Base-by-base conservation (phyloP, 2,888 invertebrate genomes). In the Selenia dentaria region DNA sequence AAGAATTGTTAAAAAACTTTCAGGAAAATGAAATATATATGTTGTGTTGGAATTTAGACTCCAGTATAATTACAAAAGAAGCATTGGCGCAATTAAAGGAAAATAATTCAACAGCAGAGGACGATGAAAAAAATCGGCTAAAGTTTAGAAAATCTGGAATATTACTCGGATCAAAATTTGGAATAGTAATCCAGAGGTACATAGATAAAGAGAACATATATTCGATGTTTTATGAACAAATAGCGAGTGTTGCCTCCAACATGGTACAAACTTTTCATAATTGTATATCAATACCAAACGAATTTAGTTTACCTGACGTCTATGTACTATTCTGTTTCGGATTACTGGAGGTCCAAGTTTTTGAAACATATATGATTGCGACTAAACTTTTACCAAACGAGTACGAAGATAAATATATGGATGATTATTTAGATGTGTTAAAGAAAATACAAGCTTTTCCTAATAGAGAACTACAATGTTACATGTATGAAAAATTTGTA, bases 401-500 rank as follows among this genome's bases (percentile, higher is more conserved):
- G 5, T 54, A 36, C 18, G 12, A 43, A 13, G 18, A 48, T 9
- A 25, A n/a, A 10, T 16, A 12, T 24, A 32, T 31, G 6, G 9
- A 36, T 4, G 42, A 36, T 2, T 54, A 49, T 43, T 8, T 46
- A 31, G 20, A 11, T 5, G 28, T 11, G 13, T 6, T 49, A 24
- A 18, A 27, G n/a, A 40, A 25, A 22, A 24, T 54, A 32, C 39
- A 40, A 35, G 5, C 9, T 2, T 42, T 25, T 6, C 11, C 40
- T 18, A 34, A 49, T 38, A 38, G 24, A 10, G 54, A 51, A 38
- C 5, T 54, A 13, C 43, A 46, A 29, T 37, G 22, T 35, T 51
- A 35, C 6, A 24, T 49, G 18, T 36, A 37, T 25, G 43, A 51
- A 22, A 54, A 46, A 34, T 51, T 54, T 32, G 37, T n/a, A n/a